phyloP scores from a whole-genome alignment of 2,113 vertebrate genomes.

The Siniperca knerii region DNA sequence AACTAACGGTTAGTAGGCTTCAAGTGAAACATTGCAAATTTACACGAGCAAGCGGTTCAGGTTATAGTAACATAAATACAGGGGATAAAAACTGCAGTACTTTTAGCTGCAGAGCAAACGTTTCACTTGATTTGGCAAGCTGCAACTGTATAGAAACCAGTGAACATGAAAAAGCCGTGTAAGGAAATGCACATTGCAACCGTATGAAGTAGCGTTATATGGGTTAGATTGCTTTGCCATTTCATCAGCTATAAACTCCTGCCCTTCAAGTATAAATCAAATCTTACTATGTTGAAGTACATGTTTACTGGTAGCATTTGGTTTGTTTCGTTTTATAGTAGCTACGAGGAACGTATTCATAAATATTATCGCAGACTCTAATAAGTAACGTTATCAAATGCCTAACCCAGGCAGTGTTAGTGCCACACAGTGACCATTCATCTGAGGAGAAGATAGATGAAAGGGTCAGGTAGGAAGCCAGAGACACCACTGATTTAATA shows the following conservation, averaged over 20 bases:
- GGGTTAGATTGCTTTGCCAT: background rate
- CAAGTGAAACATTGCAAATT: background rate
- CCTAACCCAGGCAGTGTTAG: background rate
- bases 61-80: background rate
- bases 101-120: slow-evolving; percentile 16
- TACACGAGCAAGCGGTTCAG: background rate
- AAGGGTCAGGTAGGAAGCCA: slow-evolving; percentile 13
- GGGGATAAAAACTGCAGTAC: background rate
- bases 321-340: background rate
- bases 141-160: slow-evolving; percentile 2
- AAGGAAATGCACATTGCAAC: background rate
- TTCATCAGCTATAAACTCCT: background rate
- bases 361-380: background rate
- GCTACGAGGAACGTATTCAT: background rate
- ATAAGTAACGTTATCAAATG: background rate
- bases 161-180: background rate
- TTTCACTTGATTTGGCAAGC: background rate
- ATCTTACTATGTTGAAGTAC: fast-evolving
- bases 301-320: background rate
- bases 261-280: background rate
- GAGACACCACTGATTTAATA: slow-evolving; percentile 41
- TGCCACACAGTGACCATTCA: background rate
- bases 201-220: background rate
- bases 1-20: slow-evolving; percentile 26
- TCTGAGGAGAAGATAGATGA: background rate